Base-by-base conservation (phyloP, 2,888 invertebrate species). In the Chaetogeoica ovagalla region DNA sequence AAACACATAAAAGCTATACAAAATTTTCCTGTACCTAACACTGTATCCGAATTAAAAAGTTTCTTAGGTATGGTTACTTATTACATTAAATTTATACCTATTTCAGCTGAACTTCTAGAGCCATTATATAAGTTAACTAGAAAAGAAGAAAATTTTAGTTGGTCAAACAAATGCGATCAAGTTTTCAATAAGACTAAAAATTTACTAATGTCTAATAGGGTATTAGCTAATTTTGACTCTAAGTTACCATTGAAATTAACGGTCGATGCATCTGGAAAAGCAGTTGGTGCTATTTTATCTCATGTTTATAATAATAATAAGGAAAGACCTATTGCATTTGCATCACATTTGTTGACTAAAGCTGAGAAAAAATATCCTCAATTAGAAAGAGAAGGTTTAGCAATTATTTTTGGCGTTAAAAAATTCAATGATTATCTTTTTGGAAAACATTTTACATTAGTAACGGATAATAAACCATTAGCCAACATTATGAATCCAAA, bases 301-400 rank as follows among this genome's bases (percentile, higher is more conserved):
- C 55, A 69, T 69, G 52, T 55, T 11, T 69, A 69, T 55, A 69
- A 43, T 43, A 9, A 43, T 0, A 69, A 69, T 69, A 69, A 15
- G 48, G 69, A 69, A 69, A 69, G 55, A 69, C 69, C 52, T 21
- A 69, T 69, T 55, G 69, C 69, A 30, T 55, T 69, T 55, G 69
- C 69, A 55, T 69, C 55, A 69, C 69, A 69, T 3, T 55, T 69
- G 30, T 55, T 69, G 19, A 69, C 55, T 17, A 69, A 69, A 69
- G 69, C 69, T 69, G 55, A 69, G 11, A 52, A 69, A 69, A 69
- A 69, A 69, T 69, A 69, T 55, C 69, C 69, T 30, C 55, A 69
- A 19, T 69, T 55, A 69, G 55, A 69, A 69, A 52, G 69, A 55
- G 55, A 69, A 55, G 69, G 69, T 2, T 2, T 69, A 69, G 55